Conservation (phyloP, 2,113 vertebrate species). For the Herpailurus yagouaroundi region DNA sequence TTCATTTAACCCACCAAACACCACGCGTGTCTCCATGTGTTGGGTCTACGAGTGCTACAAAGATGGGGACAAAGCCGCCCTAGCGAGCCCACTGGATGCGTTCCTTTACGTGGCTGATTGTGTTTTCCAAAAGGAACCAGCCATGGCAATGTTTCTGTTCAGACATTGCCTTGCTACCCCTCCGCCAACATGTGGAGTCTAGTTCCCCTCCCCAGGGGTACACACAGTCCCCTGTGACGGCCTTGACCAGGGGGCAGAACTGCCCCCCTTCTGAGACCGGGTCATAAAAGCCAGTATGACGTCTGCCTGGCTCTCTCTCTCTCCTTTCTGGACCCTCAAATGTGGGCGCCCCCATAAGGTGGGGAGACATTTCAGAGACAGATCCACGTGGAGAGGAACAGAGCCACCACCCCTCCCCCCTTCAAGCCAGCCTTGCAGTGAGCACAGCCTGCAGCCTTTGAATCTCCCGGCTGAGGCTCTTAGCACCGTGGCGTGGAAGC, state of each 20-base stretch:
- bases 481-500: accelerated
- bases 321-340: not conserved
- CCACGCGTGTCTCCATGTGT: accelerated
- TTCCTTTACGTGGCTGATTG: not conserved
- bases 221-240: not conserved
- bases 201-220: not conserved
- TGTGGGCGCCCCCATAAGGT: accelerated
- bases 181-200: not conserved
- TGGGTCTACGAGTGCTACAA: not conserved
- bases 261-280: not conserved
- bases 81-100: not conserved
- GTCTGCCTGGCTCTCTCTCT: not conserved
- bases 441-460: not conserved
- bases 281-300: too few species aligned
- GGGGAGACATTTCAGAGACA: not conserved
- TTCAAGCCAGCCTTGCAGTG: not conserved
- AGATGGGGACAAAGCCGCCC: not conserved
- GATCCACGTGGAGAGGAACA: accelerated
- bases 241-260: not conserved
- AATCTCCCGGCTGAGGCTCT: not conserved
- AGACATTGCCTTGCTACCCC: not conserved
- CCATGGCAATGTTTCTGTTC: not conserved
- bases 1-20: not conserved
- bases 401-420: not conserved
- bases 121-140: not conserved